Percentiles rank a stretch among this genome's conserved stretches.
phyloP scores from a whole-genome alignment of 1,140 invertebrate species.

The Grapholita molesta region DNA sequence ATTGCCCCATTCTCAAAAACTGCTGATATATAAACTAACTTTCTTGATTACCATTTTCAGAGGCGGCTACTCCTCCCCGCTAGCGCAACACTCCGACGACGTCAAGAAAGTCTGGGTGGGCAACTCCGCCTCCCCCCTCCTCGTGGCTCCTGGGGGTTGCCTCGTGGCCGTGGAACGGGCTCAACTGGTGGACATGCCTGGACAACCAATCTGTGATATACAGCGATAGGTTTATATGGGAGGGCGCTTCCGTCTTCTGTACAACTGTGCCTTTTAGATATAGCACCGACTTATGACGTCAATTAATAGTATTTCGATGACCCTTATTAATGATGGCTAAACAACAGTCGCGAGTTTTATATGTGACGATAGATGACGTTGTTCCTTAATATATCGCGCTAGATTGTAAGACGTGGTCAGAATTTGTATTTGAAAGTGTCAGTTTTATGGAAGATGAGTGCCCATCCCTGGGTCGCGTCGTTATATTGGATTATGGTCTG shows the following conservation, averaged over 20 bases:
- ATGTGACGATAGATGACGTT: no score
- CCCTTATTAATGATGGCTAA: no score
- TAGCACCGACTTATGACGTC: neutral
- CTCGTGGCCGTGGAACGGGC: slow-evolving; percentile 63
- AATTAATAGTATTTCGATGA: neutral
- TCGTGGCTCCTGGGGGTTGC: slow-evolving; percentile 62
- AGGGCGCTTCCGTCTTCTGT: no score
- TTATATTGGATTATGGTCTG: slow-evolving; percentile 12
- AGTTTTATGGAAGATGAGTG: neutral
- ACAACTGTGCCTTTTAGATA: neutral
- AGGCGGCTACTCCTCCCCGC: slow-evolving; percentile 63
- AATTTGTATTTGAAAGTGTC: neutral
- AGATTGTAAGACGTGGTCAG: neutral
- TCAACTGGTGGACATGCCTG: slow-evolving; percentile 48
- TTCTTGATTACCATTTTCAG: slow-evolving; percentile 41
- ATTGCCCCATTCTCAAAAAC: no score
- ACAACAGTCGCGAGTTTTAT: no score
- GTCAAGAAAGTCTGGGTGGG: slow-evolving; percentile 72
- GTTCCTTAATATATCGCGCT: no score
- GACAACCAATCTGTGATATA: slow-evolving; percentile 61
- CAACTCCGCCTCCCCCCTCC: slow-evolving; percentile 49
- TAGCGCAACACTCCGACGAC: slow-evolving; percentile 55
- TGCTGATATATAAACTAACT: neutral
- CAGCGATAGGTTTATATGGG: slow-evolving; percentile 63
- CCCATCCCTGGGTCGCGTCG: slow-evolving; percentile 3